These are phyloP conservation scores for Sus cebifrons DNA, from an alignment of 2,797 vertebrate genomes.

Conservation along the genomic window DNA sequence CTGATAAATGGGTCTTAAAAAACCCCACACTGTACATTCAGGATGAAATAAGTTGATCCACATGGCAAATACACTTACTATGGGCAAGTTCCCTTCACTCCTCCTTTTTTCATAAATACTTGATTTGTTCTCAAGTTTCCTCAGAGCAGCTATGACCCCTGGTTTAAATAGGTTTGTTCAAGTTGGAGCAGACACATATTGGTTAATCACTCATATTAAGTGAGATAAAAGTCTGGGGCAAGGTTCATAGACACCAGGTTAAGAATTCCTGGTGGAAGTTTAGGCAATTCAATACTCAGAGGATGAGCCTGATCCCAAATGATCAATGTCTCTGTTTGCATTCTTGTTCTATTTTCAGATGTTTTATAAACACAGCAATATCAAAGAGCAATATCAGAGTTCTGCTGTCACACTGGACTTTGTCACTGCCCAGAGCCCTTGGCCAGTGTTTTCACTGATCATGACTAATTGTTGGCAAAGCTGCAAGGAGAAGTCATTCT, in stretches of 20 bases:
- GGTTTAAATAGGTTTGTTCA: not conserved
- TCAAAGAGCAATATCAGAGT: constrained; percentile 48
- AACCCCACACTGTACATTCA: not conserved
- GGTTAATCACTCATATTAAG: not conserved
- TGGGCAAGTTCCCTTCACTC: not conserved
- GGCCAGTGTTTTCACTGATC: not conserved
- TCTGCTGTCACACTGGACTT: constrained; percentile 34
- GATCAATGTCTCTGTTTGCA: constrained; percentile 28
- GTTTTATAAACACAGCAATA: constrained; percentile 24
- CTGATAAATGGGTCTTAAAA: constrained; percentile 6
- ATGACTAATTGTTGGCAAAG: constrained; percentile 14
- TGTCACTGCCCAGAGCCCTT: not conserved
- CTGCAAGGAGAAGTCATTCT: not conserved
- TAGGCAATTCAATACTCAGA: not conserved
- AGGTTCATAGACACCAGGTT: not conserved
- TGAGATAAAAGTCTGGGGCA: not conserved
- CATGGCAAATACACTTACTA: not conserved
- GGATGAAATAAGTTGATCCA: not conserved
- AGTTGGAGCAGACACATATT: not conserved
- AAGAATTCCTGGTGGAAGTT: not conserved
- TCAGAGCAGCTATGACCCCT: not conserved
- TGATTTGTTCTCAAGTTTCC: not conserved
- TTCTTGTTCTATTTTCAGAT: constrained; percentile 63
- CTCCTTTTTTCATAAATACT: not conserved
- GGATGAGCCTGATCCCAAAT: not conserved